Conservation (phyloP, 2,797 vertebrate species). For the Cryptoprocta ferox region DNA sequence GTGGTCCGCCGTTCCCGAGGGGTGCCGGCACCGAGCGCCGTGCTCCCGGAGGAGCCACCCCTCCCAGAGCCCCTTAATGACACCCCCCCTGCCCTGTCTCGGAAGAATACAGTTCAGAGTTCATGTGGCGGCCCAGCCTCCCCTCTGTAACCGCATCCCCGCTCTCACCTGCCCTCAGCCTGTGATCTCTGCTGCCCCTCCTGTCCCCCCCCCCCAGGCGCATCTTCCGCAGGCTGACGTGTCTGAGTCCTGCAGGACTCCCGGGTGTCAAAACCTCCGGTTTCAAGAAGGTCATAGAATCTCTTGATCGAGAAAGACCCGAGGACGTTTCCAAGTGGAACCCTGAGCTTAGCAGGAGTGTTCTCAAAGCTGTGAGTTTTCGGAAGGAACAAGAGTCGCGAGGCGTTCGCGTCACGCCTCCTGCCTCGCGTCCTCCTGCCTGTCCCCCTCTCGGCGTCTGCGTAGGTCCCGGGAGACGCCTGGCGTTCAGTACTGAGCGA, state of each 20-base stretch:
- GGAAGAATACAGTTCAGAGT: neutral
- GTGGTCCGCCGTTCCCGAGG: neutral
- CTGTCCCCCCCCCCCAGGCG: fast-evolving
- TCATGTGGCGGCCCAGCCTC: neutral
- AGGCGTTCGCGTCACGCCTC: neutral
- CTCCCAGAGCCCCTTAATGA: fast-evolving
- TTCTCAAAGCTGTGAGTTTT: neutral
- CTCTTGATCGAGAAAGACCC: slow-evolving; percentile 1
- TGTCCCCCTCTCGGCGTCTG: neutral
- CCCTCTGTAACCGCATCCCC: neutral
- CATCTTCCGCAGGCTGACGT: neutral
- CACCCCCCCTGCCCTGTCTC: fast-evolving
- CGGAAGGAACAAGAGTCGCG: neutral
- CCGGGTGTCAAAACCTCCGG: neutral
- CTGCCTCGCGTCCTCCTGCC: neutral
- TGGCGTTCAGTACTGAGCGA: neutral
- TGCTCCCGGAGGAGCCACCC: neutral
- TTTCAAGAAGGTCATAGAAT: slow-evolving; percentile 33
- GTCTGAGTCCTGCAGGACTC: neutral
- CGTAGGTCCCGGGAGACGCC: neutral
- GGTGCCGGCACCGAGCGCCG: fast-evolving
- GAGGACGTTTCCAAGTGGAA: neutral
- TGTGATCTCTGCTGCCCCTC: fast-evolving
- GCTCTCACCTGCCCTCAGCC: neutral
- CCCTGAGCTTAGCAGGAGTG: neutral